These are phyloP conservation scores for Drosophila nebulosa DNA, from an alignment of 1,140 invertebrate species.

Conservation along the genomic window DNA sequence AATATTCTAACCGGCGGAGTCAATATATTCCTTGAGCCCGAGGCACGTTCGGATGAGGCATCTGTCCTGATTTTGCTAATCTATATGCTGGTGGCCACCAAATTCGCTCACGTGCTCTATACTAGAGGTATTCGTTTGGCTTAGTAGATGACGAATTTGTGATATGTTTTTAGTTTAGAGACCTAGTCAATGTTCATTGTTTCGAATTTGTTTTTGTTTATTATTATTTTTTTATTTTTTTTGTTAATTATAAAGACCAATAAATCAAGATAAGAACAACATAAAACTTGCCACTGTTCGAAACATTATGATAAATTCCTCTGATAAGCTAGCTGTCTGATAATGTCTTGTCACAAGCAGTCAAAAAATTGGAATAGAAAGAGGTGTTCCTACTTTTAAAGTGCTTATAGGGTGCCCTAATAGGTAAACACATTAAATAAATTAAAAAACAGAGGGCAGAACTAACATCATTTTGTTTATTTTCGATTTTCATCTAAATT, in stretches of 20 bases:
- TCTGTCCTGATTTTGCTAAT: conserved; percentile 47
- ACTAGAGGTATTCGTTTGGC: conserved; percentile 54
- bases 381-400: background rate
- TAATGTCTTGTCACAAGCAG: background rate
- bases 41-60: conserved; percentile 18
- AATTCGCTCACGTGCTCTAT: conserved; percentile 36
- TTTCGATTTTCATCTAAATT: no score
- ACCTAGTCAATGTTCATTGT: background rate
- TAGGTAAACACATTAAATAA: no score
- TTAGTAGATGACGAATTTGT: background rate
- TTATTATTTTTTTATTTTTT: background rate
- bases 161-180: conserved; percentile 24
- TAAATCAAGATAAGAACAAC: background rate
- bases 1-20: conserved; percentile 64
- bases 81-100: conserved; percentile 57
- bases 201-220: background rate
- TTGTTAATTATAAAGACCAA: background rate
- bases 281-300: background rate
- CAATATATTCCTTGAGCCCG: conserved; percentile 59
- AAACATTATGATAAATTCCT: background rate
- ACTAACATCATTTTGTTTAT: no score
- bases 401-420: no score
- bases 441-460: no score
- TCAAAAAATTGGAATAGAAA: background rate
- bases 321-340: background rate